Evolutionary conservation across 2,888 invertebrate species (phyloP), one percentile per base, ranked within the genome.

Genomic region (Lepidochrysops patricia): DNA sequence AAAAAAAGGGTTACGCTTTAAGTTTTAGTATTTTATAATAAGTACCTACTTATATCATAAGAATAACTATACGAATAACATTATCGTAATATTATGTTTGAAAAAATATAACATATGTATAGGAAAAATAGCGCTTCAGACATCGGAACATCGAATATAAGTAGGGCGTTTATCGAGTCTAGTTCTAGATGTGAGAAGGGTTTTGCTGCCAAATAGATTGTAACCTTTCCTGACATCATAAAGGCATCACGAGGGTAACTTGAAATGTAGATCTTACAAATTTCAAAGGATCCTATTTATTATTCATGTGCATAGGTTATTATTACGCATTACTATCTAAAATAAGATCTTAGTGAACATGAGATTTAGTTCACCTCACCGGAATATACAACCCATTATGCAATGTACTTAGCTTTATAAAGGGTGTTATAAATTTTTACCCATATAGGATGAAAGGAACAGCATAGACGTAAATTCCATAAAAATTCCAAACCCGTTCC

Each of bases 201-300:
- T 29, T 29, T 29, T 54, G 19, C 19, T 32, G 19, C 54, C 32
- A 19, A 52, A 27, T 27, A 54, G 32, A 43, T 43, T 23, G 43
- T 43, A 43, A 23, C 43, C 43, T 43, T 43, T 19, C 43, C 43
- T 43, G 43, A 43, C 43, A 43, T 43, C 43, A 43, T 43, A 43
- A 43, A 19, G 29, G 27, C 27, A 27, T 15, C 26, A 29, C 27
- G 15, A 52, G 52, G 52, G 52, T 27, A 29, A 54, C 29, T 19
- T 54, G 54, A 54, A 54, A 54, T 32, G 54, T 13, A 19, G 29
- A 54, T 32, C 54, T 29, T 32, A 29, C 12, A 19, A 29, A 26
- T 50, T 49, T 50, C 26, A 26, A 26, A 54, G 15, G 54, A 54
- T 54, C 19, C 32, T 32, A 54, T 54, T 54, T 54, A 54, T 54